Conservation (phyloP, 2,113 vertebrate genomes). For the Hyla sarda region DNA sequence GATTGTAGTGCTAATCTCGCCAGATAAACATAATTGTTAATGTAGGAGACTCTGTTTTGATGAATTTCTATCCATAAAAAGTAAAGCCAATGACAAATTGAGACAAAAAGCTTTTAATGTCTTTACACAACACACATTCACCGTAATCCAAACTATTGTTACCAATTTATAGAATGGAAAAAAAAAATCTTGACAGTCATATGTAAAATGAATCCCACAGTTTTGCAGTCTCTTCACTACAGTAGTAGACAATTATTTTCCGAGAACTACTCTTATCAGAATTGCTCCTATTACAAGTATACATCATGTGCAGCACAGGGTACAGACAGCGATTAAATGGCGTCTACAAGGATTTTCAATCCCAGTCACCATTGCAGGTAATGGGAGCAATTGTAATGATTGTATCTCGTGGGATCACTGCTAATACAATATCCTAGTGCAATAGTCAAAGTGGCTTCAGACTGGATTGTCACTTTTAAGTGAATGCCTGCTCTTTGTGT, state of each 20-base stretch:
- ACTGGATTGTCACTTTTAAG: too few relatives aligned
- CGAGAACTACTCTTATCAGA: neutral
- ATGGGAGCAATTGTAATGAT: neutral
- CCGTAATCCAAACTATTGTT: neutral
- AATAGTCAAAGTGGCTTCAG: neutral
- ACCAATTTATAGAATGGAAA: conserved; percentile 5
- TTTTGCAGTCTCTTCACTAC: neutral
- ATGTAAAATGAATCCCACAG: neutral
- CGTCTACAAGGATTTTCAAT: neutral
- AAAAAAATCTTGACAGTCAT: neutral
- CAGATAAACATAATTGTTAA: too few relatives aligned
- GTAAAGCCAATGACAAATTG: neutral
- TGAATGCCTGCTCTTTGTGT: too few relatives aligned
- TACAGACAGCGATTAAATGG: neutral
- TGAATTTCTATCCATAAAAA: too few relatives aligned
- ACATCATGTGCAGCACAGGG: neutral
- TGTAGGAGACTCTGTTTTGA: too few relatives aligned
- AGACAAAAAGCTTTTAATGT: conserved; percentile 40
- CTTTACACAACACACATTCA: conserved; percentile 1
- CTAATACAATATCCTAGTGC: neutral
- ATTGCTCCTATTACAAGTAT: neutral
- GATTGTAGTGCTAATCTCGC: too few relatives aligned
- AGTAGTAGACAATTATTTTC: neutral
- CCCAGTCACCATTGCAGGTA: neutral
- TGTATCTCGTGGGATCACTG: neutral